Conservation (phyloP, 1,140 invertebrate species). For the Potamilus streckersoni region DNA sequence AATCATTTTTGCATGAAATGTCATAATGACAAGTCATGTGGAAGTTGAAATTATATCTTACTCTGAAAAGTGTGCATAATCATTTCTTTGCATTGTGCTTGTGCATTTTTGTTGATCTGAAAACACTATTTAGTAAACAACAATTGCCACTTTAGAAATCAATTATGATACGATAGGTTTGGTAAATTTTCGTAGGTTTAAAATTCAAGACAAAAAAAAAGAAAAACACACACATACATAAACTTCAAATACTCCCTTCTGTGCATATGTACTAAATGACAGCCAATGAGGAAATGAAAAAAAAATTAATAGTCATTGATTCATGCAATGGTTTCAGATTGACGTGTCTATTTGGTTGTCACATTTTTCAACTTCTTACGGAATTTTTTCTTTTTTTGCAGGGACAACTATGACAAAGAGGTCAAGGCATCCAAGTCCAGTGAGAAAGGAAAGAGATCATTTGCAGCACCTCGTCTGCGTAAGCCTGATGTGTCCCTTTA, state of each 20-base stretch:
- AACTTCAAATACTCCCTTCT: not conserved
- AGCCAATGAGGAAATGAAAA: not conserved
- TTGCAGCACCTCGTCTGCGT: constrained; percentile 28
- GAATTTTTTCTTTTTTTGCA: constrained; percentile 28
- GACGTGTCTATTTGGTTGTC: not conserved
- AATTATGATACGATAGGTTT: no score
- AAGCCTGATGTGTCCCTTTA: constrained; percentile 48
- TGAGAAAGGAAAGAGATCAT: constrained; percentile 13
- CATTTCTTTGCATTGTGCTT: no score
- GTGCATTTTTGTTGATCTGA: no score
- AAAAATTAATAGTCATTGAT: not conserved
- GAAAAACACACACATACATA: not conserved
- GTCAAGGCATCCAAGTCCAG: constrained; percentile 39
- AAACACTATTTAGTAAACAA: no score
- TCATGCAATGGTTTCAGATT: not conserved
- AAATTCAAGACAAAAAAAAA: no score
- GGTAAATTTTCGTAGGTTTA: no score
- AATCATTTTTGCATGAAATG: no score
- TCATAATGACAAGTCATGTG: no score
- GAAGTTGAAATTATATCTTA: no score
- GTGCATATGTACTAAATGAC: not conserved
- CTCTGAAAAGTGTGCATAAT: no score
- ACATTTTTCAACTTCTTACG: not conserved
- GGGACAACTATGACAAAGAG: constrained; percentile 57
- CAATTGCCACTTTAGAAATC: no score